Evolutionary conservation across 1,140 invertebrate genomes (phyloP).

Genomic region (Cydia splendana): DNA sequence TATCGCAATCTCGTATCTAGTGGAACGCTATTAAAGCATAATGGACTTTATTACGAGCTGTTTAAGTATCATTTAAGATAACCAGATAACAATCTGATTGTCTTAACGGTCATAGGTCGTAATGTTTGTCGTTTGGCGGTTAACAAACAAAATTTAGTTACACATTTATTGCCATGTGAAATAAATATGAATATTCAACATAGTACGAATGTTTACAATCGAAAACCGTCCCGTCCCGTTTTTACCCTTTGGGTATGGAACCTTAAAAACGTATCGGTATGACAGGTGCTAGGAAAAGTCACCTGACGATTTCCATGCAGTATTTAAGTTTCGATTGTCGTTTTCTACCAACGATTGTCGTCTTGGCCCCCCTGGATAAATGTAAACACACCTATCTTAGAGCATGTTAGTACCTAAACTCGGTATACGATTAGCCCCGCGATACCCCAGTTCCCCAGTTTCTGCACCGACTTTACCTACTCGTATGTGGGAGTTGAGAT

Average conservation of each 20-base stretch:
- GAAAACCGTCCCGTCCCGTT: no score
- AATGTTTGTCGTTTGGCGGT: not conserved
- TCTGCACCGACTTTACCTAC: not conserved
- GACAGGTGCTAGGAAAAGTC: no score
- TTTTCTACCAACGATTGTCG: no score
- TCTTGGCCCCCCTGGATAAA: no score
- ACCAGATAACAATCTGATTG: not conserved
- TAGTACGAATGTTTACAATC: not conserved
- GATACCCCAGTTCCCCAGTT: slow-evolving; percentile 2
- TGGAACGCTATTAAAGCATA: not conserved
- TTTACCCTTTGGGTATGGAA: no score
- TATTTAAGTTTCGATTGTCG: no score
- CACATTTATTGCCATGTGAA: not conserved
- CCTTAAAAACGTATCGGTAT: no score
- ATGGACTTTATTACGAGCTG: not conserved
- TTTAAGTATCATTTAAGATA: slow-evolving; percentile 5
- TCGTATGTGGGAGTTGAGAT: not conserved
- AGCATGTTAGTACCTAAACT: not conserved
- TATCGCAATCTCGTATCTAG: not conserved
- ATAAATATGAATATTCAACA: not conserved
- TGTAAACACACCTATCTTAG: no score
- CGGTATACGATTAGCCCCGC: not conserved
- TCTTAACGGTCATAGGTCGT: not conserved
- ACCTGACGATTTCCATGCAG: no score
- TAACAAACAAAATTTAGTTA: not conserved